Percentiles rank a stretch among this genome's conserved stretches.
phyloP scores from a whole-genome alignment of 2,113 vertebrate species.

The Toxotes jaculatrix region DNA sequence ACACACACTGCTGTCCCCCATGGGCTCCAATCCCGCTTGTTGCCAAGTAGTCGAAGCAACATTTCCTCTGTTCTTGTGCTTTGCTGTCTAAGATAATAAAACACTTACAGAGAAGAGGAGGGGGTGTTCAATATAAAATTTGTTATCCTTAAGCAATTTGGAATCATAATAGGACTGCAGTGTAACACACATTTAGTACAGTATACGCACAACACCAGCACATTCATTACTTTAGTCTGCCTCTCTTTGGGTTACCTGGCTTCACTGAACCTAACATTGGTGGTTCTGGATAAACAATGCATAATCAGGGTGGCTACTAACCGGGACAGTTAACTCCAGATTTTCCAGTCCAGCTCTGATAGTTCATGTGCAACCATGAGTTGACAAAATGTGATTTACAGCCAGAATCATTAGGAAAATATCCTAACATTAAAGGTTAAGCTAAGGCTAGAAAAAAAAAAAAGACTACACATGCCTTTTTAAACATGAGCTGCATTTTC shows the following conservation, averaged over 20 bases:
- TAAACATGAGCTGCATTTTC: no score
- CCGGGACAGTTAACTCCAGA: neutral
- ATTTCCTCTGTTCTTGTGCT: conserved; percentile 39
- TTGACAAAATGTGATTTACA: no score
- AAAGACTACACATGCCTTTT: no score
- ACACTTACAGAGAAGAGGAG: conserved; percentile 9
- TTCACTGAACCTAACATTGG: neutral
- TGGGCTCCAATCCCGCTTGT: conserved; percentile 37
- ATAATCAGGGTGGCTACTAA: neutral
- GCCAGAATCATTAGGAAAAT: neutral
- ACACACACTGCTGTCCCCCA: conserved; percentile 43
- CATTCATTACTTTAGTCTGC: neutral
- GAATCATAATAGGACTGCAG: conserved; percentile 30
- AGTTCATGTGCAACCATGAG: neutral
- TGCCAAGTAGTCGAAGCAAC: conserved; percentile 47
- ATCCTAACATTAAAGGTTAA: no score
- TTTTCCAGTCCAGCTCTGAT: neutral
- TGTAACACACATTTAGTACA: neutral
- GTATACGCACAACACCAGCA: conserved; percentile 10
- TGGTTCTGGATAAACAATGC: neutral
- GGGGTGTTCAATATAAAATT: conserved; percentile 12
- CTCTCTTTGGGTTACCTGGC: neutral
- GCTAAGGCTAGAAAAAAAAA: no score
- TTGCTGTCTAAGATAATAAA: conserved; percentile 45
- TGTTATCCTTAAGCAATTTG: conserved; percentile 43